Evolutionary conservation across 2,888 invertebrate species (phyloP), one percentile per base, ranked within the genome.

Genomic region (Rhingia rostrata): DNA sequence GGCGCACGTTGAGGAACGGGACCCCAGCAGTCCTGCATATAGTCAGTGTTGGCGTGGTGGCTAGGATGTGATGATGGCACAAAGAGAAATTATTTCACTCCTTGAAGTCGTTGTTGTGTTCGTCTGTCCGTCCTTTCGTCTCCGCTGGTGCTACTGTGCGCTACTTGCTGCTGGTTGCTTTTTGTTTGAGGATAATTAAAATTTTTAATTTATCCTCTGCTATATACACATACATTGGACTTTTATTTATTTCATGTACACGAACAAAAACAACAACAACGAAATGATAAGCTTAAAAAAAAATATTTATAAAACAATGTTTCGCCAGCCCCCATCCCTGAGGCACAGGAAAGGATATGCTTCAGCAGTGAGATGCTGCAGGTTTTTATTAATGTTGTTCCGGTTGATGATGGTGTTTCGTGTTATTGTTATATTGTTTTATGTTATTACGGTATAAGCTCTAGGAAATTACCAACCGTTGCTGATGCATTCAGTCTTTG

Each of bases 361-460:
- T 69, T 83, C 41, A 79, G 78, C 69, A 67, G 63, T 73, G 79
- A 49, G 49, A 79, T 69, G 73, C 79, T 73, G 83, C 79, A 79
- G 79, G 79, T 83, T 83, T 79, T 69, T 83, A 78, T 79, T 83
- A 83, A 83, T 83, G 79, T 54, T 83, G 83, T 83, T 83, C 79
- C 73, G 69, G 83, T 73, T 83, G 83, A 79, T 79, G 83, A 79
- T 83, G 83, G 79, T 79, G 83, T 79, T 79, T 83, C 79, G 41
- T 83, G 77, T 79, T 83, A 74, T 83, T 79, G 77, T 82, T 82
- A 77, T 82, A 82, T 77, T 82, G 79, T 73, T 83, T 83, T 79
- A 83, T 79, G 63, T 73, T 83, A 83, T 83, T 79, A 83, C 67
- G 73, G 73, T 79, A 69, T 64, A 74, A 73, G 78, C 79, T 58